Percentiles rank a stretch among this genome's conserved stretches.
Conservation (phyloP, 2,113 vertebrate species). For the Rhinolophus sinicus region DNA sequence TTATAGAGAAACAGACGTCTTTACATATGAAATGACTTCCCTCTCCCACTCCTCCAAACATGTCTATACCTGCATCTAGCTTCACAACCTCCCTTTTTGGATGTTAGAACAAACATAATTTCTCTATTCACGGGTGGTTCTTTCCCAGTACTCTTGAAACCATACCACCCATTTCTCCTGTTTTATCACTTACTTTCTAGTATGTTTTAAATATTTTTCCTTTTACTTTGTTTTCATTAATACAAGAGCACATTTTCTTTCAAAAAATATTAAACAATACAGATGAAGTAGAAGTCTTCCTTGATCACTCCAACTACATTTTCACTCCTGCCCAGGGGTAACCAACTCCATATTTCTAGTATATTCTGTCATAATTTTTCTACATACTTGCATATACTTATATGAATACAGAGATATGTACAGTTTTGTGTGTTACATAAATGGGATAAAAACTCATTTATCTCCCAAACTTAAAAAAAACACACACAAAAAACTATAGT, state of each 20-base stretch:
- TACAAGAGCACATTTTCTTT: background rate
- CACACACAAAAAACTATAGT: background rate
- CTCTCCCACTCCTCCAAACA: background rate
- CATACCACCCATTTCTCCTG: background rate
- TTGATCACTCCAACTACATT: background rate
- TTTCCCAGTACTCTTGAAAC: background rate
- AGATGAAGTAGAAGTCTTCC: background rate
- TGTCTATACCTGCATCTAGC: background rate
- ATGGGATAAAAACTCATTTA: background rate
- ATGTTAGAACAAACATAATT: background rate
- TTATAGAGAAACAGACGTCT: background rate
- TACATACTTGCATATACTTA: background rate
- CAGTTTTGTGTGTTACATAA: background rate
- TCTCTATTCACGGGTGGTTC: background rate
- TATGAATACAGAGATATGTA: background rate
- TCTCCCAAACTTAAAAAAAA: background rate
- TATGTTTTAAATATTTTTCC: background rate
- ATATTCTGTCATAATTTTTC: background rate
- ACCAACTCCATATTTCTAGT: background rate
- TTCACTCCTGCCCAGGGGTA: background rate
- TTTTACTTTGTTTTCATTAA: background rate
- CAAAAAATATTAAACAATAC: too few relatives aligned
- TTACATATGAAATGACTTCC: background rate
- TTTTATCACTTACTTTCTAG: background rate
- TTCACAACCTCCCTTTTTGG: background rate